Evolutionary conservation across 2,888 invertebrate genomes (phyloP), one percentile per base, ranked within the genome.

Genomic region (Neoscelio sp.): DNA sequence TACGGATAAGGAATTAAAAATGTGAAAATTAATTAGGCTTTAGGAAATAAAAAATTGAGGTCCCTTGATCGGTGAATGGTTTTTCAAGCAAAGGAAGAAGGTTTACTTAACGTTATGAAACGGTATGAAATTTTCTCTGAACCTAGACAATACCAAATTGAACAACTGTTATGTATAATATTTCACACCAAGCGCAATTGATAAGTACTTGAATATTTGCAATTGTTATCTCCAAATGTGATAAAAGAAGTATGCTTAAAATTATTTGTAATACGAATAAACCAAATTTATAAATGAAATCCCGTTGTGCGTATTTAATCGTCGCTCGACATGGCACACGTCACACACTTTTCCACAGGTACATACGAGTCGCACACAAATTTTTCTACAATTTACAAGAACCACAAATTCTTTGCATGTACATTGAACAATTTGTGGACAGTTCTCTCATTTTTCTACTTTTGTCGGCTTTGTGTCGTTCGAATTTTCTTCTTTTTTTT

Each of bases 321-420:
- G 40, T n/a, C 26, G 23, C 26, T 12, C 4, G 26, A 33, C 12
- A 35, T 26, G 17, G 23, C 6, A 44, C 7, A 26, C 26, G 7
- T 26, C 26, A 62, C 56, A 56, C 38, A 40, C 12, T 8, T n/a
- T 26, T 23, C 13, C 20, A 40, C 23, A 40, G 42, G 28, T 30
- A 44, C 58, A 60, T 5, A 2, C 52, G 26, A 7, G 13, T 23
- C 26, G 10, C 35, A 56, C 12, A 40, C 23, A 13, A 60, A 30
- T 30, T 56, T 42, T 44, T 18, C 3, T 10, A 56, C 20, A n/a
- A n/a, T n/a, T n/a, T n/a, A n/a, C n/a, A n/a, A n/a, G n/a, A n/a
- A n/a, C n/a, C n/a, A n/a, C n/a, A n/a, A n/a, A n/a, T n/a, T n/a
- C 48, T 15, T 52, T 74, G 74, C 74, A 74, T 74, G 74, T 6